A percentile compares a stretch with the other conserved stretches of the same genome.
These are phyloP conservation scores for Calidris pugnax DNA, from an alignment of 2,113 vertebrate genomes.

Conservation along the genomic window DNA sequence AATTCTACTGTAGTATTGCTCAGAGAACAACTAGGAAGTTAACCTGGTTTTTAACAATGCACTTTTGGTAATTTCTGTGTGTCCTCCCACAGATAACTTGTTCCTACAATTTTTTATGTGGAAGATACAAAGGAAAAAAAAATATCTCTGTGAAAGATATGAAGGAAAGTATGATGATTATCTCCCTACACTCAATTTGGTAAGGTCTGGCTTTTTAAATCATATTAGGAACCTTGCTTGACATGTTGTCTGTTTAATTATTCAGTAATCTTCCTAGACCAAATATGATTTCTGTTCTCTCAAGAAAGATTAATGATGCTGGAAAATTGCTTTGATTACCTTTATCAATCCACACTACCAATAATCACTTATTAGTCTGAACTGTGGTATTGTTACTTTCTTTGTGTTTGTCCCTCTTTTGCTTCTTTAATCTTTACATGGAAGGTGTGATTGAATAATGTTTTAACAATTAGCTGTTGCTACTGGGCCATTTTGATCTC, in stretches of 20 bases:
- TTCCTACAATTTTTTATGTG: neutral
- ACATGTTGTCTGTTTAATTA: neutral
- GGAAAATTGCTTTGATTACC: neutral
- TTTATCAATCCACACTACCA: neutral
- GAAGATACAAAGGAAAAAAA: neutral
- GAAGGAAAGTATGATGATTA: neutral
- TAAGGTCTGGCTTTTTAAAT: neutral
- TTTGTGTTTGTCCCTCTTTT: neutral
- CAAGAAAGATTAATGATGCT: neutral
- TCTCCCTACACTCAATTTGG: neutral
- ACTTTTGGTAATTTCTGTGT: neutral
- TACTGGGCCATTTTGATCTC: neutral
- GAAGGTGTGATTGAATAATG: accelerated
- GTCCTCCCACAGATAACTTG: neutral
- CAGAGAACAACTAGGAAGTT: neutral
- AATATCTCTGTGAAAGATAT: neutral
- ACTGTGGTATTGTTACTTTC: neutral
- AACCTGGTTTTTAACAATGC: neutral
- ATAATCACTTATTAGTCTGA: neutral
- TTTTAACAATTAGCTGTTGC: neutral
- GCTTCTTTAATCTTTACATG: neutral
- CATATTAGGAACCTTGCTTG: neutral
- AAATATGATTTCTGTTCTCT: neutral
- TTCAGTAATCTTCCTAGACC: neutral
- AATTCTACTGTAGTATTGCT: neutral